Evolutionary conservation across 92 coral and sea anemone genomes (phyloP).

Genomic region (Heliopora coerulea): DNA sequence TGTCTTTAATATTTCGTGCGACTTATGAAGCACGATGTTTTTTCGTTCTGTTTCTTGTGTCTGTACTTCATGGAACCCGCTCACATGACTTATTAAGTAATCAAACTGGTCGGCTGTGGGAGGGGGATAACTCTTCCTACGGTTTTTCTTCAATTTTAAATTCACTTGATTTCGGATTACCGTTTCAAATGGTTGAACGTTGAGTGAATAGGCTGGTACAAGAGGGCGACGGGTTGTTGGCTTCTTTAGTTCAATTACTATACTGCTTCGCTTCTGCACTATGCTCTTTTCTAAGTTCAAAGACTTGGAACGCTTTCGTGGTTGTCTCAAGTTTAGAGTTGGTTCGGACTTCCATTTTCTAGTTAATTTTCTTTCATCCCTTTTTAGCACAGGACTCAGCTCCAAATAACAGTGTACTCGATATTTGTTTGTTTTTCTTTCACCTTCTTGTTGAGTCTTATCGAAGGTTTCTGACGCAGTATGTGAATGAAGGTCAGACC

Average conservation of each 20-base stretch:
- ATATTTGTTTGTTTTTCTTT: background rate
- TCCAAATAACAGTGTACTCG: conserved; percentile 29
- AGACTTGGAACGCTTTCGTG: conserved; percentile 31
- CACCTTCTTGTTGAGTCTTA: background rate
- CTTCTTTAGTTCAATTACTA: conserved; percentile 21
- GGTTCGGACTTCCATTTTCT: conserved; percentile 40
- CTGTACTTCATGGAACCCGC: background rate
- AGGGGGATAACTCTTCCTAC: conserved; percentile 1
- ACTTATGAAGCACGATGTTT: conserved; percentile 2
- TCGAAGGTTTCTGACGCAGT: too few species aligned
- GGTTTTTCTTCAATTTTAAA: conserved; percentile 32
- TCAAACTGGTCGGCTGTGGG: background rate
- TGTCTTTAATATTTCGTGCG: background rate
- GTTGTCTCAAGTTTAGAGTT: conserved; percentile 13
- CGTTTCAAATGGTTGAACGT: conserved; percentile 29
- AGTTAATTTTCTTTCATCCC: background rate
- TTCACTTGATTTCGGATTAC: conserved; percentile 21
- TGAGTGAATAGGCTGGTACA: conserved; percentile 18
- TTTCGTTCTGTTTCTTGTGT: conserved; percentile 13
- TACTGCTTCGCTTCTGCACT: conserved; percentile 28
- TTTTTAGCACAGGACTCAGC: conserved; percentile 1
- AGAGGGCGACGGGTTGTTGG: conserved; percentile 18
- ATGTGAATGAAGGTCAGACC: too few species aligned
- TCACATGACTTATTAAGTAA: background rate
- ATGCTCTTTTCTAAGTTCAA: conserved; percentile 18